These are phyloP conservation scores for Apostichopus leukothele DNA, from an alignment of 53 echinoderm and acorn worm genomes.

Conservation along the genomic window DNA sequence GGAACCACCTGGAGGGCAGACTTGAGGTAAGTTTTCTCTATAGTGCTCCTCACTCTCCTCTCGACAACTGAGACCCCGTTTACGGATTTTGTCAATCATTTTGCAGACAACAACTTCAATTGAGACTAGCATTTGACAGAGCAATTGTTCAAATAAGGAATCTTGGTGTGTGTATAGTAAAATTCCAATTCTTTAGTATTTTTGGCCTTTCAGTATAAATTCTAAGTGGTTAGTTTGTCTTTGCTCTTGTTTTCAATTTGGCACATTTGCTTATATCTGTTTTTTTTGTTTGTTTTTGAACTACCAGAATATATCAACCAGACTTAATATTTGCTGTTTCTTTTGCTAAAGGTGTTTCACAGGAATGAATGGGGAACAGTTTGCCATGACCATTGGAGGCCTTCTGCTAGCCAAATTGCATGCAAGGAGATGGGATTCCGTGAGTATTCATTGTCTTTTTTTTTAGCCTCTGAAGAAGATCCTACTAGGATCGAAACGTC, in stretches of 20 bases:
- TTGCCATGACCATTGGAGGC: slow-evolving; percentile 70
- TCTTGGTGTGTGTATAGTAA: neutral
- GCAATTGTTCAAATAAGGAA: neutral
- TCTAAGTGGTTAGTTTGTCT: neutral
- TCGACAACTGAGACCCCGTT: no score
- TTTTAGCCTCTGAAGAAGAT: no score
- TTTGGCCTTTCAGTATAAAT: no score
- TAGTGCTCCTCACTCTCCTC: no score
- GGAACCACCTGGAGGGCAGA: slow-evolving; percentile 79
- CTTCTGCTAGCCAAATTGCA: slow-evolving; percentile 64
- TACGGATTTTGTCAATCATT: no score
- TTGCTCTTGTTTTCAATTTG: no score
- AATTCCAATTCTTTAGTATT: neutral
- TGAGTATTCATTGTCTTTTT: slow-evolving; percentile 41
- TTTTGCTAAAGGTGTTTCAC: slow-evolving; percentile 61
- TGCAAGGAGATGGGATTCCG: slow-evolving; percentile 79
- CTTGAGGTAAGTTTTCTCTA: slow-evolving; percentile 62
- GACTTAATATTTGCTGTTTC: neutral
- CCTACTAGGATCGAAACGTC: no score
- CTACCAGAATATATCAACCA: no score
- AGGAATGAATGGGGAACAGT: slow-evolving; percentile 85
- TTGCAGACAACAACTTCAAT: no score
- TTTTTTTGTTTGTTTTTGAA: no score
- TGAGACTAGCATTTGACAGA: no score
- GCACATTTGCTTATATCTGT: no score